Base-by-base conservation (phyloP, 2,797 vertebrate species). In the Cyclura pinguis region DNA sequence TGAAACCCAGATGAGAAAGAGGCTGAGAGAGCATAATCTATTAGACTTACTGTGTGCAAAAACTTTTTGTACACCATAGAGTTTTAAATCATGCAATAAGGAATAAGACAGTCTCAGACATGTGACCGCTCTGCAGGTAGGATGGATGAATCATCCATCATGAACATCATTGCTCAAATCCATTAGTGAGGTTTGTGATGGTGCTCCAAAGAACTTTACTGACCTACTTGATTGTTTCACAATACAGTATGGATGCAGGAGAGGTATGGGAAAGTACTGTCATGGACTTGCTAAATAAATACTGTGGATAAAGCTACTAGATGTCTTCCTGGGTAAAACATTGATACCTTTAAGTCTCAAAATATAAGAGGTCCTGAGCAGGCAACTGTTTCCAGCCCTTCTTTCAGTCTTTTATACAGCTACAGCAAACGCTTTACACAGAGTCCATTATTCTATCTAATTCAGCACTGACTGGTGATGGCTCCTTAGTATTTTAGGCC, bases 111-210 rank as follows among this genome's bases (percentile, higher is more conserved):
- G 42, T 14, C 7, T 59, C 16, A 42, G 0, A 74, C 16, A 83
- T 52, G 24, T 0, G 67, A 59, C 38, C 64, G 69, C 27, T 55
- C 27, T 35, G 18, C 50, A 57, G 22, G 27, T 32, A 55, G 59
- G n/a, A 74, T 18, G 12, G 80, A 69, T 69, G 73, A 59, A 76
- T 87, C 59, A 78, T 90, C 72, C 27, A 77, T 84, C 81, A 77
- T 69, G 35, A 87, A 62, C 27, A 87, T 52, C 6, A 1, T 32
- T 64, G 73, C n/a, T 64, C 82, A 72, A 52, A 80, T 38, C 29
- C 18, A 59, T 50, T 55, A 67, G 35, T 35, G 87, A 91, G 24
- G 24, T 42, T 81, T 55, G 59, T 42, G 47, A 73, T 52, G 50
- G 50, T 24, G 27, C 27, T n/a, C 7, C 35, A 83, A 89, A 52